Evolutionary conservation across 2,888 invertebrate genomes (phyloP).

Genomic region (Phorcus lineatus): DNA sequence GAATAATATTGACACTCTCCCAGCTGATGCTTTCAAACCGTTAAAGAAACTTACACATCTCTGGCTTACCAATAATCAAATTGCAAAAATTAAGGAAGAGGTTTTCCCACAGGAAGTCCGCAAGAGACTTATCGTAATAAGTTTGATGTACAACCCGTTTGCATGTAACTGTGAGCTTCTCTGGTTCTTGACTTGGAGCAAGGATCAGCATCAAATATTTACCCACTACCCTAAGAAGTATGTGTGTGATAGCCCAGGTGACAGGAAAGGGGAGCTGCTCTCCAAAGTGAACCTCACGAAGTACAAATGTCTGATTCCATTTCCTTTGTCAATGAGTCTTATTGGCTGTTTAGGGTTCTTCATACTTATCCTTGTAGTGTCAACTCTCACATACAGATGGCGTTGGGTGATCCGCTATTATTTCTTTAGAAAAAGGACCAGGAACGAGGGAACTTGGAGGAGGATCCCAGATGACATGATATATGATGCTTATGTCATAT

Average conservation of each 20-base stretch:
- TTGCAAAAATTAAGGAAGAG: neutral
- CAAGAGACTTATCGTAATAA: neutral
- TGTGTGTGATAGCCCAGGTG: neutral
- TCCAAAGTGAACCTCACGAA: neutral
- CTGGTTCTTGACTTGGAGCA: neutral
- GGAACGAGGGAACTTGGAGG: neutral
- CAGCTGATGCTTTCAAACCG: neutral
- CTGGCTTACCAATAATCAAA: neutral
- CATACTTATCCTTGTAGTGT: neutral
- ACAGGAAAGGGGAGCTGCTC: neutral
- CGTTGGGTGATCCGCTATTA: neutral
- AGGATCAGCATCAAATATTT: neutral
- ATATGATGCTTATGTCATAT: neutral
- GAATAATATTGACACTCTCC: neutral
- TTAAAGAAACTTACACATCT: neutral
- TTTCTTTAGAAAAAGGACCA: neutral
- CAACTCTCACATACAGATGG: neutral
- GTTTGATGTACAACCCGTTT: neutral
- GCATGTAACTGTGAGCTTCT: conserved; percentile 6
- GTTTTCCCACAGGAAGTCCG: neutral
- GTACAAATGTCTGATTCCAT: neutral
- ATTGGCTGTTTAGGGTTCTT: neutral
- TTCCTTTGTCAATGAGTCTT: neutral
- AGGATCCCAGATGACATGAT: neutral
- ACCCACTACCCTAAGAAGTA: neutral